phyloP scores from a whole-genome alignment of 1,140 invertebrate species.

The Ips typographus region DNA sequence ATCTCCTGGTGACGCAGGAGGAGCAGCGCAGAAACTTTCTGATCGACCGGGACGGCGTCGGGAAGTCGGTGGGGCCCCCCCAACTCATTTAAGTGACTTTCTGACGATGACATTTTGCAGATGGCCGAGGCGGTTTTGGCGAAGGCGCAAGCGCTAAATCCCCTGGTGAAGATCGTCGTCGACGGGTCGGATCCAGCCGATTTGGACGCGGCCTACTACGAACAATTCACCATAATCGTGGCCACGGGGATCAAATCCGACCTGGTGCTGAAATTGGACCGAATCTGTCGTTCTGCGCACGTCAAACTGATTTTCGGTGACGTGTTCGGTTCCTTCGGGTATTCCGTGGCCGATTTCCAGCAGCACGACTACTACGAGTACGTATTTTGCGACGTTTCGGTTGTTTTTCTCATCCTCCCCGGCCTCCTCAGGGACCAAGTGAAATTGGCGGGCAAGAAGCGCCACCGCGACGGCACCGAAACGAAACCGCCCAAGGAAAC shows the following conservation, averaged over 20 bases:
- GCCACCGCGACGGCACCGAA: constrained; percentile 39
- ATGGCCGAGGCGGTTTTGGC: constrained; percentile 79
- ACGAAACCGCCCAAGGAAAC: constrained; percentile 40
- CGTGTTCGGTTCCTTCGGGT: constrained; percentile 93
- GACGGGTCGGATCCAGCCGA: constrained; percentile 65
- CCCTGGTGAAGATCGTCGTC: constrained; percentile 83
- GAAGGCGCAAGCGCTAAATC: constrained; percentile 82
- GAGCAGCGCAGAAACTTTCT: constrained; percentile 82
- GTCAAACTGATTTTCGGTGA: constrained; percentile 89
- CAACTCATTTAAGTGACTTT: neutral
- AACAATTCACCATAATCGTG: constrained; percentile 82
- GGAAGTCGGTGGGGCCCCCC: constrained; percentile 61
- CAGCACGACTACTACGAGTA: constrained; percentile 86
- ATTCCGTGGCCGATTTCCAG: constrained; percentile 85
- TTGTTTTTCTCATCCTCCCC: constrained; percentile 8
- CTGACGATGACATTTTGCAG: constrained; percentile 52
- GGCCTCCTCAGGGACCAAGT: constrained; percentile 44
- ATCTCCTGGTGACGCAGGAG: constrained; percentile 68
- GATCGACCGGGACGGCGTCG: constrained; percentile 63
- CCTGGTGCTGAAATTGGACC: constrained; percentile 75
- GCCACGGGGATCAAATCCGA: constrained; percentile 72
- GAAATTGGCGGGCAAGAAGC: constrained; percentile 42
- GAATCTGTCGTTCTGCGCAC: constrained; percentile 73
- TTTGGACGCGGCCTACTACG: constrained; percentile 73
- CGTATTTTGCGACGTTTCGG: constrained; percentile 44